phyloP scores from a whole-genome alignment of 2,797 vertebrate species.

The Pteronotus mesoamericanus region DNA sequence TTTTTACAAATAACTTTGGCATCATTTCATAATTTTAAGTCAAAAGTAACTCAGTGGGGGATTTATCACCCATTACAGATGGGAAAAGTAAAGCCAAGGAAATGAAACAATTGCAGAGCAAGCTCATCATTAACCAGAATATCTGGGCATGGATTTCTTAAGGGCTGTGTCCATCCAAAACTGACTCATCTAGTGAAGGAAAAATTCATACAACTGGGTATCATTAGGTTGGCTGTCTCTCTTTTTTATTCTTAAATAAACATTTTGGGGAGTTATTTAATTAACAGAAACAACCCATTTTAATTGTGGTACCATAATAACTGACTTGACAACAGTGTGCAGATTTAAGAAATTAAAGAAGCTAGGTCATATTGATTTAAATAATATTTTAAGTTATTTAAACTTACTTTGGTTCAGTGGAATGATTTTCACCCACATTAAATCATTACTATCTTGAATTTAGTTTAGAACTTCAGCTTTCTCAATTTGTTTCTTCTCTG shows the following conservation, averaged over 20 bases:
- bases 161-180: not conserved
- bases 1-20: slow-evolving; percentile 49
- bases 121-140: not conserved
- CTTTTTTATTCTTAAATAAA: not conserved
- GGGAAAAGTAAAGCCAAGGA: not conserved
- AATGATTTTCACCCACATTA: not conserved
- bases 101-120: not conserved
- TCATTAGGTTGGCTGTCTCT: not conserved
- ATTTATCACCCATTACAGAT: slow-evolving; percentile 28
- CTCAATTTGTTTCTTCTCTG: not conserved
- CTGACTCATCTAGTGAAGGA: not conserved
- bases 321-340: not conserved
- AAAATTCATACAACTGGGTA: not conserved
- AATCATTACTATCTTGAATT: not conserved
- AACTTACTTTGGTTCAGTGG: not conserved
- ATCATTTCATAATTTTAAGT: slow-evolving; percentile 43
- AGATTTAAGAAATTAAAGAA: not conserved
- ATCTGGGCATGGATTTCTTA: not conserved
- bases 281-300: not conserved
- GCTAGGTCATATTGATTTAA: not conserved
- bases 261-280: not conserved
- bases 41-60: slow-evolving; percentile 4
- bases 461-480: not conserved
- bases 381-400: not conserved
- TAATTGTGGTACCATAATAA: not conserved